phyloP scores from a whole-genome alignment of 2,797 vertebrate species.

The Chloroceryle inda region DNA sequence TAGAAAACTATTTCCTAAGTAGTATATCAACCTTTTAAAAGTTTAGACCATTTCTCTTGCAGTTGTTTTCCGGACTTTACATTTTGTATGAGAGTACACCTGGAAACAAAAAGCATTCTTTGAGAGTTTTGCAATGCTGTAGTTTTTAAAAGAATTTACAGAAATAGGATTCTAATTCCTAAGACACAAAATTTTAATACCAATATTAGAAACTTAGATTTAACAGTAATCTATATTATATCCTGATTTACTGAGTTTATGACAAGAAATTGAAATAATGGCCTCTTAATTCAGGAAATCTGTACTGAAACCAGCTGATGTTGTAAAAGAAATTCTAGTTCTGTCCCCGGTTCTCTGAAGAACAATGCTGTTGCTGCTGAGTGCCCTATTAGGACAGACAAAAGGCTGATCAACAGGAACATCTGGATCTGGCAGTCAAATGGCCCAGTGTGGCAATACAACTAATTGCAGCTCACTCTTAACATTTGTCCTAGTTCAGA shows the following conservation, averaged over 20 bases:
- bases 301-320: neutral
- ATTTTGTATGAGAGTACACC: neutral
- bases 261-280: neutral
- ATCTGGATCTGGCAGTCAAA: neutral
- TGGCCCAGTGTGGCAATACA: neutral
- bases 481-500: neutral
- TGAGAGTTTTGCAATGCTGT: neutral
- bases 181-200: neutral
- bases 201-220: neutral
- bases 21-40: neutral
- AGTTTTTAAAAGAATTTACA: neutral
- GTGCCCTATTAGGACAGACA: neutral
- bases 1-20: neutral
- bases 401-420: constrained; percentile 30
- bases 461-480: neutral
- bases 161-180: neutral
- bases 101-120: neutral
- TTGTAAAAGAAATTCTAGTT: neutral
- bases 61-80: neutral
- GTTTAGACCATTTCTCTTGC: neutral
- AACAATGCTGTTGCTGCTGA: neutral
- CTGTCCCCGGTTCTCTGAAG: neutral
- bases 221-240: neutral
- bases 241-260: neutral
- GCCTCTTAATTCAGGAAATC: neutral